phyloP scores from a whole-genome alignment of 2,113 vertebrate species.

The Emydura subglobosa region DNA sequence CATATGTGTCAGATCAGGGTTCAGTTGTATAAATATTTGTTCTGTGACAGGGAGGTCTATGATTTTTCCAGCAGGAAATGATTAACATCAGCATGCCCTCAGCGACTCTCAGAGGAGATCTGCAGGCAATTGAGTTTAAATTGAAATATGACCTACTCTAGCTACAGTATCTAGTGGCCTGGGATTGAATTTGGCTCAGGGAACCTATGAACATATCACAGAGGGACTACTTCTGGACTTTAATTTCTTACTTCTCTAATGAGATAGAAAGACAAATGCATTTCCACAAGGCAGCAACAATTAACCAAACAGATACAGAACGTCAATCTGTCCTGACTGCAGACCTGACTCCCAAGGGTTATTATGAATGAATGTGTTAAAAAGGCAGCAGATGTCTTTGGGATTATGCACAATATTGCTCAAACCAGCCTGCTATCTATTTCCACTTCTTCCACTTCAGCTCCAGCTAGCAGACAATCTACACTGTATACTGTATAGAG shows the following conservation, averaged over 20 bases:
- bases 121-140: constrained; percentile 36
- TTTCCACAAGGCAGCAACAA: constrained; percentile 50
- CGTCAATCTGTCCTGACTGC: constrained; percentile 52
- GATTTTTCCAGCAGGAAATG: background rate
- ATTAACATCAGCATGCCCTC: constrained; percentile 5
- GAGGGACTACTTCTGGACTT: constrained; percentile 38
- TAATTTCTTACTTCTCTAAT: constrained; percentile 8
- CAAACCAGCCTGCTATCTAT: constrained; percentile 36
- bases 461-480: constrained; percentile 19
- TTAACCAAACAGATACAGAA: constrained; percentile 50
- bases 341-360: constrained; percentile 39
- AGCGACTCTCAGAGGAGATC: background rate
- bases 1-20: constrained; percentile 12
- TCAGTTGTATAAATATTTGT: background rate
- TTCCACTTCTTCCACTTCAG: background rate
- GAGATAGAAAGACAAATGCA: constrained; percentile 36
- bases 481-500: fast-evolving
- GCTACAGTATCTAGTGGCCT: constrained; percentile 4
- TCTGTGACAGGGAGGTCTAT: background rate
- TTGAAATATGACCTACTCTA: constrained; percentile 24
- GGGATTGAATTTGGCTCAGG: constrained; percentile 7
- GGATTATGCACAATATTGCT: constrained; percentile 3
- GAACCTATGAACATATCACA: constrained; percentile 11
- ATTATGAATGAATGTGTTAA: constrained; percentile 40
- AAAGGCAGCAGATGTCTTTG: constrained; percentile 64